A percentile compares a stretch with the other conserved stretches of the same genome.
Evolutionary conservation across 2,113 vertebrate species (phyloP).

Genomic region (Thymallus thymallus): DNA sequence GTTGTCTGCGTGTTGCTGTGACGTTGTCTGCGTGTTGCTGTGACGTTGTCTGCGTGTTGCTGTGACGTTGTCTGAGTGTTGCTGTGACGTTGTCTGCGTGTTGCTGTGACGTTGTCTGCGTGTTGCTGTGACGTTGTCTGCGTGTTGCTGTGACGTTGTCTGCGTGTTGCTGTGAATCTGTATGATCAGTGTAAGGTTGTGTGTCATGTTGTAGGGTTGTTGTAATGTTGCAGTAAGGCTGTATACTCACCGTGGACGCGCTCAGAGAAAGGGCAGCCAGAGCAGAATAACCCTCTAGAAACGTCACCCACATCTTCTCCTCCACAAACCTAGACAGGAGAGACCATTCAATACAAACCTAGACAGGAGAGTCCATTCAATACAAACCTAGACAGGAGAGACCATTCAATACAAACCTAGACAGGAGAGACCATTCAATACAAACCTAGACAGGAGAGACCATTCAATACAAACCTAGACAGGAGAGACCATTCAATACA

Average conservation of each 20-base stretch:
- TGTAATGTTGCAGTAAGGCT: too few species aligned
- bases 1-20: too few species aligned
- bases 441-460: constrained; percentile 79
- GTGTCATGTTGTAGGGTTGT: too few species aligned
- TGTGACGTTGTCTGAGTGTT: background rate
- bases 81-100: background rate
- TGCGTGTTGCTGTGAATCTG: too few species aligned
- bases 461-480: constrained; percentile 83
- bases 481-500: constrained; percentile 61
- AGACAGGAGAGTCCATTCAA: constrained; percentile 30
- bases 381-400: constrained; percentile 83
- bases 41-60: too few species aligned
- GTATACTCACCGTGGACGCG: constrained; percentile 84
- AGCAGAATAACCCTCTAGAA: constrained; percentile 94
- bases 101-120: background rate
- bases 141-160: too few species aligned
- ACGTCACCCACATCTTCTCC: constrained; percentile 99
- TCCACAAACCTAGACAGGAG: constrained; percentile 86
- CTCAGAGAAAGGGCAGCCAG: constrained; percentile 84
- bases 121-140: too few species aligned
- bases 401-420: constrained; percentile 83
- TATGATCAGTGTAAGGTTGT: too few species aligned
- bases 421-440: constrained; percentile 51
- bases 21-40: too few species aligned
- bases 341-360: constrained; percentile 83